Conservation (phyloP, 2,888 invertebrate genomes). For the Ennomos fuscantarius region DNA sequence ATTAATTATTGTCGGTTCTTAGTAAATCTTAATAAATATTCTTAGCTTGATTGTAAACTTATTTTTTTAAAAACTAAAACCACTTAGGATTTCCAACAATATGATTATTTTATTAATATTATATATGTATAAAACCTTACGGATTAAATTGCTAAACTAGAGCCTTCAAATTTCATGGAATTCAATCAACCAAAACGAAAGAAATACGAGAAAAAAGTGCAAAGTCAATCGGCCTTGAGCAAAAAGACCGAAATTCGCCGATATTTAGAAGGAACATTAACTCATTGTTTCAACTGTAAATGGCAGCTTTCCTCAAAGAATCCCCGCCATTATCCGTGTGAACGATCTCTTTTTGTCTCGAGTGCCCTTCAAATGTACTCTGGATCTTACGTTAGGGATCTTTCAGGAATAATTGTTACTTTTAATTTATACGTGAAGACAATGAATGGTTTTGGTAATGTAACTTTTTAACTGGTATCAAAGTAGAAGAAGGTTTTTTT, state of each 20-base stretch:
- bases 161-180: too few species aligned
- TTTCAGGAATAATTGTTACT: slow-evolving; percentile 30
- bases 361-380: slow-evolving; percentile 26
- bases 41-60: too few species aligned
- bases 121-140: too few species aligned
- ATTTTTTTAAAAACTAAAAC: too few species aligned
- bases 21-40: too few species aligned
- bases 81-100: too few species aligned
- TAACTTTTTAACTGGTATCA: too few species aligned
- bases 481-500: too few species aligned
- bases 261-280: slow-evolving; percentile 32
- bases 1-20: too few species aligned
- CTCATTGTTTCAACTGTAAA: slow-evolving; percentile 30
- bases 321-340: slow-evolving; percentile 30
- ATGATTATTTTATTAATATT: too few species aligned
- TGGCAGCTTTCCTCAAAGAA: slow-evolving; percentile 28
- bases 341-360: slow-evolving; percentile 32
- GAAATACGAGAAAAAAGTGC: slow-evolving; percentile 5
- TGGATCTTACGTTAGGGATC: slow-evolving; percentile 19
- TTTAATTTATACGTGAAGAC: slow-evolving; percentile 7
- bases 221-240: slow-evolving; percentile 24
- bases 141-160: too few species aligned
- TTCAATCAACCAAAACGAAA: neutral
- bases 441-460: too few species aligned
- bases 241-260: slow-evolving; percentile 25